phyloP scores from a whole-genome alignment of 2,888 invertebrate species.

The Marronus borbonicus region DNA sequence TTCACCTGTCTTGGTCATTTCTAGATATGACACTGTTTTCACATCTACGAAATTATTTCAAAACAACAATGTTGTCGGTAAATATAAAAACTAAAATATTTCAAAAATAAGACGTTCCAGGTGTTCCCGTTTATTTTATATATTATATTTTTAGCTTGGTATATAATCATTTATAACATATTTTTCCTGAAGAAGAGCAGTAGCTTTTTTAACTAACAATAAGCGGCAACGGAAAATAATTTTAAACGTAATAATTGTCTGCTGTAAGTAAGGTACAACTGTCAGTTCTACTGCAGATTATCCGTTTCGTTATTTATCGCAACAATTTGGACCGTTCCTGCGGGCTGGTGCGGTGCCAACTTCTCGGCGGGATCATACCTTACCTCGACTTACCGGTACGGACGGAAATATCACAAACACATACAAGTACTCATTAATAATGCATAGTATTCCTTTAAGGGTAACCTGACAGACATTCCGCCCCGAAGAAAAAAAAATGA shows the following conservation, averaged over 20 bases:
- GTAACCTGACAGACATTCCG: constrained; percentile 36
- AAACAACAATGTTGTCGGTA: no score
- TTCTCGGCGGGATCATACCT: constrained; percentile 2
- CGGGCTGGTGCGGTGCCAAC: constrained; percentile 24
- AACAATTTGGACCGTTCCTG: constrained; percentile 35
- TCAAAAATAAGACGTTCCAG: no score
- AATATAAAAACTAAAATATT: no score
- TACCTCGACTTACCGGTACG: constrained; percentile 27
- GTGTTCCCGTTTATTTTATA: no score
- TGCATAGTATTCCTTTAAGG: constrained; percentile 30
- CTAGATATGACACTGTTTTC: no score
- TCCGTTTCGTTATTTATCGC: constrained; percentile 37
- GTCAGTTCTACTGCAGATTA: constrained; percentile 33
- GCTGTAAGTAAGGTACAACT: constrained; percentile 12
- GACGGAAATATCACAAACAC: constrained; percentile 39
- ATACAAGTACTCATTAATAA: constrained; percentile 40
- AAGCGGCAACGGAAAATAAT: background rate
- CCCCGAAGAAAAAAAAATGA: constrained; percentile 21
- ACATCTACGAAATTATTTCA: no score
- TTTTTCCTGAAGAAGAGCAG: no score
- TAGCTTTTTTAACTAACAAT: no score
- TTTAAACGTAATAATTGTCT: background rate
- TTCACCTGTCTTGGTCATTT: no score
- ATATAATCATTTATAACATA: no score
- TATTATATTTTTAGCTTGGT: no score